Evolutionary conservation across 2,888 invertebrate genomes (phyloP).

Genomic region (Nephrotoma appendiculata): DNA sequence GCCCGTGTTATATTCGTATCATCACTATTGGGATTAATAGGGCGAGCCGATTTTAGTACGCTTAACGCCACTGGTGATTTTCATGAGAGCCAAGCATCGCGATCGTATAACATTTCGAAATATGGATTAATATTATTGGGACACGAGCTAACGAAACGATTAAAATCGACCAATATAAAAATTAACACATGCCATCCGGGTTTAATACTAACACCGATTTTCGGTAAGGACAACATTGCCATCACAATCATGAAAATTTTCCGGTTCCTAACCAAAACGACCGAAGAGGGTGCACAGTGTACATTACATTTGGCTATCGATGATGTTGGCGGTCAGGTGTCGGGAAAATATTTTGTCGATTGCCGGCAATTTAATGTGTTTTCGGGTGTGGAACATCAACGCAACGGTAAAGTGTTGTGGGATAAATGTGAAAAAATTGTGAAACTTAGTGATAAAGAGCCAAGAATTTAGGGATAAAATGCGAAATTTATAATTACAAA

Average conservation of each 20-base stretch:
- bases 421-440: conserved; percentile 1
- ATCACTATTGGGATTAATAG: background rate
- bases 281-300: background rate
- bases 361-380: background rate
- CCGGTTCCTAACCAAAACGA: background rate
- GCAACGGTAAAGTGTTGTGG: background rate
- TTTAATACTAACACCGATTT: background rate
- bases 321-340: background rate
- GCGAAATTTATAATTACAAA: too few species aligned
- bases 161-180: background rate
- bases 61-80: background rate
- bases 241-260: background rate
- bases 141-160: background rate
- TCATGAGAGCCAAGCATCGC: background rate
- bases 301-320: background rate
- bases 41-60: background rate
- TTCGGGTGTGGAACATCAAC: background rate
- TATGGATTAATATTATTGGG: background rate
- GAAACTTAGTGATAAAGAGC: background rate
- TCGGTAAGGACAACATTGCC: background rate
- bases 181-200: background rate
- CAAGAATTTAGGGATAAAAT: background rate
- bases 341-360: background rate
- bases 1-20: background rate
- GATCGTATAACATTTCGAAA: background rate